Conservation (phyloP, 2,113 vertebrate genomes). For the Xiphias gladius region DNA sequence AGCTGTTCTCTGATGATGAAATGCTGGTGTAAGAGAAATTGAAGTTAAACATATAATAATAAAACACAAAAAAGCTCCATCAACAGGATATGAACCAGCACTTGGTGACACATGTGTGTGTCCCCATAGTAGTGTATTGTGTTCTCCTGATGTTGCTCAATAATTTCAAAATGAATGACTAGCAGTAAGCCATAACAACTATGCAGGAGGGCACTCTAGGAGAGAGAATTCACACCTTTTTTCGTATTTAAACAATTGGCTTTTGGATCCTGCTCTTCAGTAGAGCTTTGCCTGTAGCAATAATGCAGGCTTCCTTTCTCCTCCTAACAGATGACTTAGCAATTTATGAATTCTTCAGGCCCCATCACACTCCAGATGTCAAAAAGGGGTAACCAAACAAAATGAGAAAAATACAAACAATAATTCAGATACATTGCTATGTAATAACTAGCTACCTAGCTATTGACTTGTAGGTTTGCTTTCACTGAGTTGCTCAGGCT, state of each 20-base stretch:
- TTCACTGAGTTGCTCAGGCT: no score
- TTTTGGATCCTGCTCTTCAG: background rate
- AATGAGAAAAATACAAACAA: no score
- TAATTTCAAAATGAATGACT: conserved; percentile 35
- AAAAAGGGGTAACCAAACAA: background rate
- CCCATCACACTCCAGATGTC: conserved; percentile 41
- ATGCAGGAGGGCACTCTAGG: conserved; percentile 16
- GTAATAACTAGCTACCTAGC: no score
- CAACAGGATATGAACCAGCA: background rate
- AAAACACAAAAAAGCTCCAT: background rate
- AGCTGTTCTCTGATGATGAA: no score
- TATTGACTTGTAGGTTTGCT: no score
- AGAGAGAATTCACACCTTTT: conserved; percentile 23
- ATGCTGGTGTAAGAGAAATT: no score
- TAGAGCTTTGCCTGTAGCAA: background rate
- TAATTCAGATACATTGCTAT: no score
- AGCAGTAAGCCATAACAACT: conserved; percentile 25
- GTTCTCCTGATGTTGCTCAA: background rate
- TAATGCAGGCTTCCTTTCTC: conserved; percentile 4
- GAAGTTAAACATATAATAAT: background rate
- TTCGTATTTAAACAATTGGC: background rate
- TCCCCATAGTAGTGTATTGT: background rate
- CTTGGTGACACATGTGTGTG: background rate
- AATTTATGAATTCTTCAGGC: conserved; percentile 13
- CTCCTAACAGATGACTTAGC: background rate